Evolutionary conservation across 1,140 invertebrate genomes (phyloP).

Genomic region (Apis cerana): DNA sequence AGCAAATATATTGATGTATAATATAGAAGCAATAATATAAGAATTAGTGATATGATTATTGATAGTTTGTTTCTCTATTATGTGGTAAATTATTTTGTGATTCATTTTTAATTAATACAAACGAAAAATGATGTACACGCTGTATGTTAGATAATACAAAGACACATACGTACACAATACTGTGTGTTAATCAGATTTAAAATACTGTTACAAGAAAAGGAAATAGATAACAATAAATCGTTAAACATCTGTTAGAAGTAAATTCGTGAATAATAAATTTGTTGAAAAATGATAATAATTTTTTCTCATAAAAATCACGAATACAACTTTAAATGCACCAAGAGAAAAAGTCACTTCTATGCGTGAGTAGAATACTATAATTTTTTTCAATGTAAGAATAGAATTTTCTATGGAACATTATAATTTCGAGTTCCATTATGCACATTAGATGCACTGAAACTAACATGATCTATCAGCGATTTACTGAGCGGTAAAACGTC

Average conservation of each 20-base stretch:
- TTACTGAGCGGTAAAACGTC: slow-evolving; percentile 57
- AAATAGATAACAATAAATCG: slow-evolving; percentile 10
- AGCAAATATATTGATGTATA: slow-evolving; percentile 39
- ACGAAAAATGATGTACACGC: slow-evolving; percentile 16
- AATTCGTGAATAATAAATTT: slow-evolving; percentile 13
- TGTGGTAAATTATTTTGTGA: slow-evolving; percentile 26
- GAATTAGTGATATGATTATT: slow-evolving; percentile 55
- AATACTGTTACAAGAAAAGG: slow-evolving; percentile 25
- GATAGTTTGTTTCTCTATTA: slow-evolving; percentile 29
- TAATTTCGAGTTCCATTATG: slow-evolving; percentile 12
- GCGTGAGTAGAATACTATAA: background rate
- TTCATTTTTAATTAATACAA: slow-evolving; percentile 20
- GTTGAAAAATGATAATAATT: slow-evolving; percentile 31
- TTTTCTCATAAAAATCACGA: slow-evolving; percentile 5
- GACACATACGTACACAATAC: background rate
- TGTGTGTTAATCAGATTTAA: slow-evolving; percentile 19
- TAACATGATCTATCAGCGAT: slow-evolving; percentile 49
- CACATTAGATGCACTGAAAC: slow-evolving; percentile 27
- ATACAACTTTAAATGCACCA: slow-evolving; percentile 8
- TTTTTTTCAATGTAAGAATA: slow-evolving; percentile 51
- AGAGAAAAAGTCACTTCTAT: background rate
- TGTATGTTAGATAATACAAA: slow-evolving; percentile 16
- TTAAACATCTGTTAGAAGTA: slow-evolving; percentile 21
- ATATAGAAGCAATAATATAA: slow-evolving; percentile 52
- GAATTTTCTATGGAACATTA: slow-evolving; percentile 36